These are phyloP conservation scores for Hymenochirus boettgeri DNA, from an alignment of 2,113 vertebrate genomes.

Conservation along the genomic window DNA sequence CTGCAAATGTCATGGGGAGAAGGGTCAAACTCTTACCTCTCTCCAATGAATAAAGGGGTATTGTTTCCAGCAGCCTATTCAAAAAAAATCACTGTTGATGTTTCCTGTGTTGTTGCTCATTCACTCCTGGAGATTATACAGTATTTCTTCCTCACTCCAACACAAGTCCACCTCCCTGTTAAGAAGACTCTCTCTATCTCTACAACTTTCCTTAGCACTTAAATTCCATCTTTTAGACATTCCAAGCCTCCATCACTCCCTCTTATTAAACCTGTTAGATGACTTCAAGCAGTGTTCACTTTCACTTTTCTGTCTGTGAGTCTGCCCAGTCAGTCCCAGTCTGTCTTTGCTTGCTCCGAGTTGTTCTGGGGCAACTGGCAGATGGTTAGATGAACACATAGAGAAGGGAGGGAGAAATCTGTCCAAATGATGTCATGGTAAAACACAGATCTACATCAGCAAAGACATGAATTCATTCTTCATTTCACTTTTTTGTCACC, in stretches of 20 bases:
- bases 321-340: background rate
- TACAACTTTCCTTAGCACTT: background rate
- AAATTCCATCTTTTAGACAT: background rate
- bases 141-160: background rate
- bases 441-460: constrained; percentile 35
- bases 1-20: background rate
- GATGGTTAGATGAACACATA: constrained; percentile 19
- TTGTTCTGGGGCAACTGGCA: constrained; percentile 23
- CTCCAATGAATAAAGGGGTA: background rate
- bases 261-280: background rate
- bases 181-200: background rate
- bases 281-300: background rate
- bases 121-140: background rate
- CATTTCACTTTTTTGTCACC: constrained; percentile 5
- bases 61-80: background rate
- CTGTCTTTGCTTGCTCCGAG: background rate
- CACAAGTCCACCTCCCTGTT: background rate
- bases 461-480: background rate
- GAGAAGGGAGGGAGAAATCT: constrained; percentile 17
- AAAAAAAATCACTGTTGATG: background rate
- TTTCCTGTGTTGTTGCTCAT: background rate
- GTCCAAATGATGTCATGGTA: constrained; percentile 26
- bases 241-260: background rate
- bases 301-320: no score
- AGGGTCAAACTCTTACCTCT: background rate